Conservation (phyloP, 2,113 vertebrate species). For the Cavia aperea region DNA sequence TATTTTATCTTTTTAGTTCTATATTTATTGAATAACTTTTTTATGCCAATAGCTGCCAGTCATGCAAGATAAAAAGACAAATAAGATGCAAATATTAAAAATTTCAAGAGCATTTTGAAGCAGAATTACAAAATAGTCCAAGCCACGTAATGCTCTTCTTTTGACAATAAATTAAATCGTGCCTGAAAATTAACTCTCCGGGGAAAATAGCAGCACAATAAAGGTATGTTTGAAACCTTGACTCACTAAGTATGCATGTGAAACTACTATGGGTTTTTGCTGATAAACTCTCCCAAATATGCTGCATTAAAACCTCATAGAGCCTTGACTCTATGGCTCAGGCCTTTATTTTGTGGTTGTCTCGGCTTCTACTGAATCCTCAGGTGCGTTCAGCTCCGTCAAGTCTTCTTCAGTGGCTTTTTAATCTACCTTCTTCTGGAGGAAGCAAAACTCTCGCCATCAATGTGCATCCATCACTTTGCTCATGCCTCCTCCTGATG, state of each 20-base stretch:
- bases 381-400: background rate
- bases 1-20: background rate
- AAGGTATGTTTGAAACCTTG: background rate
- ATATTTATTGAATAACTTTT: background rate
- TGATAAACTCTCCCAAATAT: background rate
- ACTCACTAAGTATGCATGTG: accelerated
- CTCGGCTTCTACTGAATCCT: accelerated
- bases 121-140: background rate
- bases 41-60: background rate
- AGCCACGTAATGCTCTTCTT: background rate
- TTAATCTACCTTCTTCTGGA: background rate
- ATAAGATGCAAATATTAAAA: background rate
- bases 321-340: accelerated
- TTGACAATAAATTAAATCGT: background rate
- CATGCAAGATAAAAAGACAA: background rate
- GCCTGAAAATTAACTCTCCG: background rate
- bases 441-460: background rate
- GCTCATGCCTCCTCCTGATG: accelerated
- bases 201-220: background rate
- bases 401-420: background rate
- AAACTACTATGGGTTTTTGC: background rate
- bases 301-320: accelerated
- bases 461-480: background rate
- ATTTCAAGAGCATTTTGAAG: background rate
- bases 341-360: accelerated